Evolutionary conservation across 2,888 invertebrate genomes (phyloP).

Genomic region (Biston betularia): DNA sequence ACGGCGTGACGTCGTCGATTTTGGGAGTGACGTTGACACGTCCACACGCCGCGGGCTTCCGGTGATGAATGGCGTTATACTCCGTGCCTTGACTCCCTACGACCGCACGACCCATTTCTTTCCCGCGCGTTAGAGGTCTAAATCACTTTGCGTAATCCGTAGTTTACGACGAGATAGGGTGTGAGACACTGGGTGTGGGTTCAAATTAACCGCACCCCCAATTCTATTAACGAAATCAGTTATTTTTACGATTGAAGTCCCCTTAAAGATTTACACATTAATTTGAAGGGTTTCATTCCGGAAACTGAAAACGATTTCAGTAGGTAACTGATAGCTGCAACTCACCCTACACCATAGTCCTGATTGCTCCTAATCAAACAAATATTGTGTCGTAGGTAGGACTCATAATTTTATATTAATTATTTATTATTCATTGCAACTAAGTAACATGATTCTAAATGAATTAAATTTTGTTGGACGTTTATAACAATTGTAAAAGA

Average conservation of each 20-base stretch:
- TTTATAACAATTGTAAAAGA: too few species aligned
- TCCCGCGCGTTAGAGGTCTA: constrained; percentile 8
- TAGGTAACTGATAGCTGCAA: constrained; percentile 5
- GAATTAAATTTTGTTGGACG: too few species aligned
- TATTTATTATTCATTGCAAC: too few species aligned
- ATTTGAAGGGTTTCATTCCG: constrained; percentile 20
- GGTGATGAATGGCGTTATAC: constrained; percentile 54
- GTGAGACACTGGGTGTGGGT: constrained; percentile 26
- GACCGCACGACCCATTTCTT: constrained; percentile 44
- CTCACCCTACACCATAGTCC: too few species aligned
- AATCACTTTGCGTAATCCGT: constrained; percentile 34
- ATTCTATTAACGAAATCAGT: constrained; percentile 43
- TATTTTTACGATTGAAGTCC: constrained; percentile 36
- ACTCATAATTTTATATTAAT: too few species aligned
- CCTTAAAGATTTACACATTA: constrained; percentile 30
- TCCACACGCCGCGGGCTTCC: constrained; percentile 43
- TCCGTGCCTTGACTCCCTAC: constrained; percentile 35
- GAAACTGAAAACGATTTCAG: constrained; percentile 19
- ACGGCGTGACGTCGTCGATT: constrained; percentile 60
- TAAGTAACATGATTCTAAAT: too few species aligned
- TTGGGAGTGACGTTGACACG: constrained; percentile 52
- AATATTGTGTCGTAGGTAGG: too few species aligned
- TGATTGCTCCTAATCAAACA: too few species aligned
- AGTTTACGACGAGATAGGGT: constrained; percentile 28
- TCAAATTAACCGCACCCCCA: constrained; percentile 41